Percentiles rank a stretch among this genome's conserved stretches.
These are phyloP conservation scores for Zosterops pallidus DNA, from an alignment of 2,113 vertebrate genomes.

Conservation along the genomic window DNA sequence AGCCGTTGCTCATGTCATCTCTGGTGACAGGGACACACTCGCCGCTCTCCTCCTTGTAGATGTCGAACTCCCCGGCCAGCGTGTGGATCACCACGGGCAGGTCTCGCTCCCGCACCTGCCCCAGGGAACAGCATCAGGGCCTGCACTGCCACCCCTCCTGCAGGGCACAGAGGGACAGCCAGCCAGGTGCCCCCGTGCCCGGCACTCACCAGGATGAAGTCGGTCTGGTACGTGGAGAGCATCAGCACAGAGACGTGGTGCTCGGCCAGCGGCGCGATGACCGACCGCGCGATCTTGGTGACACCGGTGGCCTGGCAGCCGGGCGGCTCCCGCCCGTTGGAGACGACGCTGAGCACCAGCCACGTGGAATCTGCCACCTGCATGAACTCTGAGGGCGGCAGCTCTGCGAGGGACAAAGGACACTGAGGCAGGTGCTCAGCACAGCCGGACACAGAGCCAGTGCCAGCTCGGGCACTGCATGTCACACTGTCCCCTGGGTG, in stretches of 20 bases:
- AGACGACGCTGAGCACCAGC: conserved; percentile 92
- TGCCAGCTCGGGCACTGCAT: fast-evolving
- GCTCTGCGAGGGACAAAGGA: conserved; percentile 74
- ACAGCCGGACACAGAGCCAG: fast-evolving
- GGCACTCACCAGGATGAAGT: conserved; percentile 86
- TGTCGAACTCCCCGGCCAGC: conserved; percentile 88
- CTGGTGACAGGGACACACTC: conserved; percentile 80
- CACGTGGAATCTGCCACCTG: conserved; percentile 90
- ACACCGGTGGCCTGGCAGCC: conserved; percentile 90
- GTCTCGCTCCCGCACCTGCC: conserved; percentile 91
- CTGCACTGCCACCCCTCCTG: fast-evolving
- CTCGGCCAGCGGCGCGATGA: conserved; percentile 91
- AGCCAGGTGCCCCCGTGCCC: fast-evolving
- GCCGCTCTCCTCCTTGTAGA: conserved; percentile 88
- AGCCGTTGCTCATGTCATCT: conserved; percentile 78
- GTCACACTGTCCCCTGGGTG: fast-evolving
- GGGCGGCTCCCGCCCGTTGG: conserved; percentile 81
- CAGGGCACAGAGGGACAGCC: fast-evolving
- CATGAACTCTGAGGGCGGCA: conserved; percentile 88
- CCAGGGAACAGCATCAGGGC: background rate
- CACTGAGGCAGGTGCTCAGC: background rate
- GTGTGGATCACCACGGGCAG: conserved; percentile 89
- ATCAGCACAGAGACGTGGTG: conserved; percentile 97
- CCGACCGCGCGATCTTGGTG: conserved; percentile 95
- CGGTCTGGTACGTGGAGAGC: conserved; percentile 93